These are phyloP conservation scores for Ptychodera flava DNA, from an alignment of 35 echinoderm and acorn worm species.

Conservation along the genomic window DNA sequence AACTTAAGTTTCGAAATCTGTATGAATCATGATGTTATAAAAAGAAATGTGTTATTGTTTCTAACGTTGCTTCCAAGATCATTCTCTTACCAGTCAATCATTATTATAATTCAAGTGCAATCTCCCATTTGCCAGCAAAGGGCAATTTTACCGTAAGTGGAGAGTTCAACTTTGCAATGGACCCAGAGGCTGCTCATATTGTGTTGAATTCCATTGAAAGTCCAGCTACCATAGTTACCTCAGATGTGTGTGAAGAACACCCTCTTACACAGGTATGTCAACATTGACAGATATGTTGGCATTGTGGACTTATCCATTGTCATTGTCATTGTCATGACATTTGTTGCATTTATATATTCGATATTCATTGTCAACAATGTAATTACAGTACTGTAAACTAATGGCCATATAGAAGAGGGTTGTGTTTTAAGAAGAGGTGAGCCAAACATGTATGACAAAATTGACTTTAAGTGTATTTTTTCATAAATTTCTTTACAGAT, in stretches of 20 bases:
- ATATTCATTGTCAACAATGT: background rate
- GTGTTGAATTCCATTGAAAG: slow-evolving; percentile 48
- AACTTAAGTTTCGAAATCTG: background rate
- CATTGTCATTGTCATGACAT: background rate
- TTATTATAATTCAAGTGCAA: background rate
- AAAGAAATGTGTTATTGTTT: background rate
- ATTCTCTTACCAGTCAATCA: background rate
- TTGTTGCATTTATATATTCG: background rate
- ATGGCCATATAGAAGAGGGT: background rate
- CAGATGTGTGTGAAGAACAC: slow-evolving; percentile 17
- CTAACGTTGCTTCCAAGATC: background rate
- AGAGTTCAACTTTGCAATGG: slow-evolving; percentile 80
- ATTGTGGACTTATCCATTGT: background rate
- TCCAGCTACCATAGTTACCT: slow-evolving; percentile 48
- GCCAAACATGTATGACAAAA: no score
- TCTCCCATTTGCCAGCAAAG: background rate
- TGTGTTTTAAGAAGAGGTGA: background rate
- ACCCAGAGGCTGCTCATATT: slow-evolving; percentile 82
- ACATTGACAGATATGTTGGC: background rate
- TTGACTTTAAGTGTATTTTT: no score
- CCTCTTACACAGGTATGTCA: background rate
- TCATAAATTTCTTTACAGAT: no score
- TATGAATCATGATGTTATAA: background rate
- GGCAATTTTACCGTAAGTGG: background rate
- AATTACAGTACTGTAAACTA: background rate